A percentile compares a stretch with the other conserved stretches of the same genome.
These are phyloP conservation scores for Oreochromis grahami DNA, from an alignment of 2,797 vertebrate genomes.

Conservation along the genomic window DNA sequence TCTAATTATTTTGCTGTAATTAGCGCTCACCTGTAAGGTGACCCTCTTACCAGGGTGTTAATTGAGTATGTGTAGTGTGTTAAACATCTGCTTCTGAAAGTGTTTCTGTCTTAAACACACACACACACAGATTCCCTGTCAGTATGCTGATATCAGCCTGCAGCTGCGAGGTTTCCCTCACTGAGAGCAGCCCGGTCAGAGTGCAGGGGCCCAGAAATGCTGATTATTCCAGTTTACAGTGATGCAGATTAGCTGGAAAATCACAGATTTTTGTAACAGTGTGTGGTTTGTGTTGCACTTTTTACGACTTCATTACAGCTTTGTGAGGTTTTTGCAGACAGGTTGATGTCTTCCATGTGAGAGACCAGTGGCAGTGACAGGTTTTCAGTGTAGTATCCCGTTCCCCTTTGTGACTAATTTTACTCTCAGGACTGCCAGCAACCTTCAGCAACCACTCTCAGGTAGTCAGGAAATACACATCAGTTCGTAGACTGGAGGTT, in stretches of 20 bases:
- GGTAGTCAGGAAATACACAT: not conserved
- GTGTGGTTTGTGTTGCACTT: not conserved
- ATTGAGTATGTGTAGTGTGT: constrained; percentile 21
- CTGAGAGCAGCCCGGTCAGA: not conserved
- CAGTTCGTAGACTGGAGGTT: not conserved
- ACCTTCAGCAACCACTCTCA: not conserved
- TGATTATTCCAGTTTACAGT: not conserved
- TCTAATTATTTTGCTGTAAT: constrained; percentile 18
- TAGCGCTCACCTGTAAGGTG: constrained; percentile 24
- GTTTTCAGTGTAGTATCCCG: accelerated
- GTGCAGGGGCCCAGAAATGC: not conserved
- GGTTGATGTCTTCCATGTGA: not conserved
- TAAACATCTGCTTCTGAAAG: not conserved
- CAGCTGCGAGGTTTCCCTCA: not conserved
- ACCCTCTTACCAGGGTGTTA: constrained; percentile 27
- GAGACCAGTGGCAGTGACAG: accelerated
- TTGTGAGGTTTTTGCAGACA: not conserved
- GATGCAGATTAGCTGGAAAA: not conserved
- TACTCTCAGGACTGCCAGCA: not conserved
- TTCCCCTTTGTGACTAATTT: not conserved
- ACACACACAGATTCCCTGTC: not conserved
- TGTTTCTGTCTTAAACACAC: not conserved
- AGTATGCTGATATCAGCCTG: not conserved
- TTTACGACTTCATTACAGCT: not conserved
- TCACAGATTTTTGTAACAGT: accelerated